These are phyloP conservation scores for Saccostrea cuccullata DNA, from an alignment of 1,140 invertebrate genomes.

Conservation along the genomic window DNA sequence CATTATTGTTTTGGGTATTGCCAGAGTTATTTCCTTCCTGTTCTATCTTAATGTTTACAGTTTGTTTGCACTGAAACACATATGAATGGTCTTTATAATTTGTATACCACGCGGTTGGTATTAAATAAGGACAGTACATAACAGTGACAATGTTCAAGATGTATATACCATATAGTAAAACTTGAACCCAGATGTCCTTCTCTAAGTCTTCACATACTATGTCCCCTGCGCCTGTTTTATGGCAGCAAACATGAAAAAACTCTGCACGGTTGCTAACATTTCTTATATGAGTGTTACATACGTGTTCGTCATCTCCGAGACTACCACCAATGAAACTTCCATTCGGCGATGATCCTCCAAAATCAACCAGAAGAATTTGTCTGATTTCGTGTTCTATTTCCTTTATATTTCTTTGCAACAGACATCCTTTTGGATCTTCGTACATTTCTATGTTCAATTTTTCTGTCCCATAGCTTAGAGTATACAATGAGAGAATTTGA, in stretches of 20 bases:
- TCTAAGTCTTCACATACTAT: conserved; percentile 53
- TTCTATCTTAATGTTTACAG: too few species aligned
- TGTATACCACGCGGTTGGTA: conserved; percentile 57
- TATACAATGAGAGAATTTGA: background rate
- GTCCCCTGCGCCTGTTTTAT: conserved; percentile 37
- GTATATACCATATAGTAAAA: conserved; percentile 55
- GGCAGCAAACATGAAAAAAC: conserved; percentile 64
- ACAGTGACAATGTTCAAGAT: conserved; percentile 60
- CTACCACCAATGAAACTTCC: background rate
- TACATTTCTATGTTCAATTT: background rate
- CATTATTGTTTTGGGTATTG: background rate
- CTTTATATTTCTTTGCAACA: background rate
- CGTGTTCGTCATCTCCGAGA: background rate
- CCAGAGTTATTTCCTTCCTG: too few species aligned
- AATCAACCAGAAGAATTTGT: background rate
- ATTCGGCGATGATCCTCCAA: background rate
- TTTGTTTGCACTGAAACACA: background rate
- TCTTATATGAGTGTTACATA: background rate
- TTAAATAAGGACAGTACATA: conserved; percentile 58
- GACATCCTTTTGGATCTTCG: background rate
- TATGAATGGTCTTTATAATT: background rate
- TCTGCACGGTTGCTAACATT: conserved; percentile 49
- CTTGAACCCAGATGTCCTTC: conserved; percentile 57
- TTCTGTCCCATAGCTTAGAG: background rate
- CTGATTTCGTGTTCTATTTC: background rate